Evolutionary conservation across 2,113 vertebrate genomes (phyloP), one percentile per base, ranked within the genome.

Genomic region (Callipepla californica): DNA sequence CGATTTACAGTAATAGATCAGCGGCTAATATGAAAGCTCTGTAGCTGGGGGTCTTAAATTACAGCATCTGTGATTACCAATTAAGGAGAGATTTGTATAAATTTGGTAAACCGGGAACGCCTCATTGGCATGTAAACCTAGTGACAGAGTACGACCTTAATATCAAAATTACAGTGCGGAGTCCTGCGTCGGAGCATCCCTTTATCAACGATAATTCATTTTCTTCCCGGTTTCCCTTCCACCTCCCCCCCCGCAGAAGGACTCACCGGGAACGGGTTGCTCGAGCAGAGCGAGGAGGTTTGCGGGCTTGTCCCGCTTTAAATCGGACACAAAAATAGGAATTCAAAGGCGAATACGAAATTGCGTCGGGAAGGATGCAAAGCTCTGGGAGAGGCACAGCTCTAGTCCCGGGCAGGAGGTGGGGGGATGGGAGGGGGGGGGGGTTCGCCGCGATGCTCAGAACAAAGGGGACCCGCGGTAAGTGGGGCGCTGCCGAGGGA

Each of bases 1-100:
- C 92, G 63, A 97, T 98, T 97, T 96, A 94, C 97, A 95, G 97
- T 97, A 96, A 98, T 98, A 97, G 97, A 98, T 98, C 98, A 97
- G 96, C 97, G 96, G 96, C 97, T 98, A 98, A 98, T 98, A 97
- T 97, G 98, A 98, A 98, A 97, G 97, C 97, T 98, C 96, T 97
- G 96, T 97, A 98, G 98, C 98, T 98, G 96, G 96, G 97, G 98
- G 97, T 98, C 97, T 98, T 98, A 97, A 98, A 98, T 98, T 98
- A 98, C 98, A 98, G 98, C 98, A 94, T 98, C 97, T 97, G 98
- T 97, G 98, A 98, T 98, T 98, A 98, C 98, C 98, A 99, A 98
- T 99, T 99, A 99, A 98, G 97, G 96, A 93, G 92, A 98, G 98
- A 98, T 98, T 98, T 98, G 98, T 98, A 98, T 98, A 98, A 98